Evolutionary conservation across 2,113 vertebrate species (phyloP).

Genomic region (Galbula dea): DNA sequence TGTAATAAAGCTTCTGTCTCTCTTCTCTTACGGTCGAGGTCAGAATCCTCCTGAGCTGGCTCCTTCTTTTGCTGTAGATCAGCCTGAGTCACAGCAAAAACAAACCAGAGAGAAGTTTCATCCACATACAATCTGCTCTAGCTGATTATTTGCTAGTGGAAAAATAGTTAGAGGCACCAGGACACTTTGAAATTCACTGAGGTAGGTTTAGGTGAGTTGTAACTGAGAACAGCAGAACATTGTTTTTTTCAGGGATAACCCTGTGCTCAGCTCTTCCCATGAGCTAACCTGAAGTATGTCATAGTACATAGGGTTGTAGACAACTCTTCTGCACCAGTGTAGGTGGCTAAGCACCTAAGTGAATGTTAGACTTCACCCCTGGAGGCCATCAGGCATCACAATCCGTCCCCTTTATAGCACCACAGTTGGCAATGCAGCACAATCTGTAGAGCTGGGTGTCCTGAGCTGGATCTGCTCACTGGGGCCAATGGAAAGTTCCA

Average conservation of each 20-base stretch:
- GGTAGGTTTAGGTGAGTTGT: not conserved
- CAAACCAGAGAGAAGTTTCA: not conserved
- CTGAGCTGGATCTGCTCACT: not conserved
- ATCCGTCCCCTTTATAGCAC: rapidly evolving
- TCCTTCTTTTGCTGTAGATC: constrained; percentile 93
- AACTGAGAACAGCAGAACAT: not conserved
- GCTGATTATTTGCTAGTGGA: too few species aligned
- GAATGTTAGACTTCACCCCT: not conserved
- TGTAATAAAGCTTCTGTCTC: constrained; percentile 96
- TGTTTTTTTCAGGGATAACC: not conserved
- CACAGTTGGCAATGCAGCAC: rapidly evolving
- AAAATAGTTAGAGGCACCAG: not conserved
- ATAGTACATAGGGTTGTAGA: rapidly evolving
- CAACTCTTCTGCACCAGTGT: not conserved
- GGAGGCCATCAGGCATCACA: not conserved
- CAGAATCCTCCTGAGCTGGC: constrained; percentile 85
- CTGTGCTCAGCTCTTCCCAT: not conserved
- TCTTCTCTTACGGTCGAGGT: constrained; percentile 92
- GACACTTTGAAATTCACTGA: not conserved
- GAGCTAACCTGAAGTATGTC: not conserved
- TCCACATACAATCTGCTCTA: not conserved
- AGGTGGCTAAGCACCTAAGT: not conserved
- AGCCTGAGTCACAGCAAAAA: constrained; percentile 40
- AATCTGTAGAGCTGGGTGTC: not conserved
- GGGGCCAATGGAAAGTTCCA: not conserved